Percentiles rank a stretch among this genome's conserved stretches.
phyloP scores from a whole-genome alignment of 2,888 invertebrate genomes.

The Coremacera marginata region DNA sequence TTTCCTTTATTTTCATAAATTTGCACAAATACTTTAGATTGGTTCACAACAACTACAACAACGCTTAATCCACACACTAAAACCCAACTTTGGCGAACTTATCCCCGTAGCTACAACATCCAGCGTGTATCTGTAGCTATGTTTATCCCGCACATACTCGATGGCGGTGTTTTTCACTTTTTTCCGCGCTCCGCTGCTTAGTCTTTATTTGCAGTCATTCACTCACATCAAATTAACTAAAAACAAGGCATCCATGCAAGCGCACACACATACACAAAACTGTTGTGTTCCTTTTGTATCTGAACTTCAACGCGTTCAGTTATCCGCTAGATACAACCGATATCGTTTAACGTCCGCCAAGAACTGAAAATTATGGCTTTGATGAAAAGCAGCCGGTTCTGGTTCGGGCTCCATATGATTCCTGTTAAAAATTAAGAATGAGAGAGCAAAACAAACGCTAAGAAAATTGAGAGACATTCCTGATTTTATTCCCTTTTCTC shows the following conservation, averaged over 20 bases:
- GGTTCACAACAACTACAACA: not conserved
- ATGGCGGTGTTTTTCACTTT: not conserved
- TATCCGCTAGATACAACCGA: constrained; percentile 53
- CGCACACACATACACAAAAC: not conserved
- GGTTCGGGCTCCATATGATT: constrained; percentile 30
- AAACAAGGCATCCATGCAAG: not conserved
- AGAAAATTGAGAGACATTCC: constrained; percentile 6
- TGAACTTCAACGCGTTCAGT: constrained; percentile 20
- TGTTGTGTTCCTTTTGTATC: constrained; percentile 8
- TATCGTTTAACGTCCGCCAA: constrained; percentile 56
- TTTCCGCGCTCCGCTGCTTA: not conserved
- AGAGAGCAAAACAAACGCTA: constrained; percentile 38
- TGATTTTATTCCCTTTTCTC: not conserved
- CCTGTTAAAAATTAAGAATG: constrained; percentile 30
- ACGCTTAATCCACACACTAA: not conserved
- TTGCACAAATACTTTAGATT: not conserved
- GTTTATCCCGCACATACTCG: constrained; percentile 42
- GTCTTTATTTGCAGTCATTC: not conserved
- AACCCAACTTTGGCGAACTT: not conserved
- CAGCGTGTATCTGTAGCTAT: constrained; percentile 10
- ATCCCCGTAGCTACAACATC: constrained; percentile 19
- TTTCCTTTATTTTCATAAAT: not conserved
- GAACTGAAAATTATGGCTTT: constrained; percentile 52
- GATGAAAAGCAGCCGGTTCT: constrained; percentile 45
- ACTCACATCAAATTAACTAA: not conserved